Percentiles rank a stretch among this genome's conserved stretches.
phyloP scores from a whole-genome alignment of 2,888 invertebrate genomes.

The Drosophila mayaguana region DNA sequence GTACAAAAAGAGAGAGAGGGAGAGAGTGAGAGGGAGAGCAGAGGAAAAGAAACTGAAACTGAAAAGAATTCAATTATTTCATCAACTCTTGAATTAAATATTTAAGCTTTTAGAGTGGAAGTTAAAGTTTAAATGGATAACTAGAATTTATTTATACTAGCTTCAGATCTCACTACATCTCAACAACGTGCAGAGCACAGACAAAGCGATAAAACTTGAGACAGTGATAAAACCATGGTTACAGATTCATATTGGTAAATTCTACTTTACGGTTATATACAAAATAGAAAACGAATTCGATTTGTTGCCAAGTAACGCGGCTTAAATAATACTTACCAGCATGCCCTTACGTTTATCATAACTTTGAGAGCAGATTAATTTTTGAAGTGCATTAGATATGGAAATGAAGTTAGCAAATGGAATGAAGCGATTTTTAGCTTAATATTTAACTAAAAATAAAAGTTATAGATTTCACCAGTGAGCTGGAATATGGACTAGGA shows the following conservation, averaged over 20 bases:
- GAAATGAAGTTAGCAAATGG: background rate
- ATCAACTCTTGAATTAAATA: background rate
- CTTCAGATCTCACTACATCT: background rate
- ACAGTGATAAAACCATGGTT: conserved; percentile 26
- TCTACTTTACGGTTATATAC: too few relatives aligned
- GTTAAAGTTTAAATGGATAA: background rate
- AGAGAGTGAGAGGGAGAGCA: background rate
- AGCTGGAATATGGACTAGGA: background rate
- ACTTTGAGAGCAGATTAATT: conserved; percentile 1
- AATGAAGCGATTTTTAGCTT: background rate
- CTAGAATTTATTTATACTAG: background rate
- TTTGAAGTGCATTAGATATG: background rate
- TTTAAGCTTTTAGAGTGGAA: background rate
- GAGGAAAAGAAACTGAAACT: too few relatives aligned
- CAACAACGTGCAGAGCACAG: background rate
- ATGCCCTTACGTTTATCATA: background rate
- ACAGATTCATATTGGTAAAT: conserved; percentile 7
- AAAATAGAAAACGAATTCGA: background rate
- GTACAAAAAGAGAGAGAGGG: background rate
- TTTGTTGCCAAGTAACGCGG: conserved; percentile 16
- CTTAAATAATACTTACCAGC: background rate
- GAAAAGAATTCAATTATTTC: background rate
- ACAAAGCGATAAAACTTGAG: conserved; percentile 12
- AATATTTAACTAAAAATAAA: background rate
- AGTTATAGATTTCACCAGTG: background rate